Evolutionary conservation across 2,797 vertebrate species (phyloP), one percentile per base, ranked within the genome.

Genomic region (Sebastes steindachneri): DNA sequence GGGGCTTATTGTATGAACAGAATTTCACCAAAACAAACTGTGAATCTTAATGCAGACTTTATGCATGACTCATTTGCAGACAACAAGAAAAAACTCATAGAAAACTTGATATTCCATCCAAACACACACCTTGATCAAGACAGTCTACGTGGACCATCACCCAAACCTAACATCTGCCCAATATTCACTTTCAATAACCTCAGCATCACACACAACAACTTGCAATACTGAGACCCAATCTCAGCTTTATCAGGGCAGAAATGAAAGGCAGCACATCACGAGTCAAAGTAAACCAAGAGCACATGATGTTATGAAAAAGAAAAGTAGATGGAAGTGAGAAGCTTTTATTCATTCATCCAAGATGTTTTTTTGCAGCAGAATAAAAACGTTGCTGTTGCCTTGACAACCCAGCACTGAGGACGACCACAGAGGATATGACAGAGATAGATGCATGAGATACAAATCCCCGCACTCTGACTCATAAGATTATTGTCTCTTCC

Each of bases 261-360:
- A 45, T 10, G 5, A 11, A 65, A 57, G 41, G 10, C 35, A 74
- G 17, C 63, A 57, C 1, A 1, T 33, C 14, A 31, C 17, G 62
- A 64, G 11, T 5, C 9, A 41, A 25, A 68, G 48, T 11, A 59
- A 74, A 73, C 33, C 12, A 19, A 28, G 15, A 77, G 54, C 29
- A 65, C 31, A 37, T 67, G 55, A 65, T 29, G 4, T 58, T 54
- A 19, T 12, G 3, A 74, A 80, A 63, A 65, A 15, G 9, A n/a
- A 57, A 73, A 60, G 48, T 51, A 33, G 4, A 57, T n/a, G 17
- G 5, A 71, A 62, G 33, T n/a, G 3, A 68, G 4, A 68, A 2
- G 48, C 19, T 79, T 83, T 77, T 14, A 64, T 89, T 82, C 53
- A 58, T 89, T 79, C 63, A 37, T 45, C 51, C 12, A 48, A 75